These are phyloP conservation scores for Trachythela sp. DNA, from an alignment of 64 coral and sea anemone genomes.

Conservation along the genomic window DNA sequence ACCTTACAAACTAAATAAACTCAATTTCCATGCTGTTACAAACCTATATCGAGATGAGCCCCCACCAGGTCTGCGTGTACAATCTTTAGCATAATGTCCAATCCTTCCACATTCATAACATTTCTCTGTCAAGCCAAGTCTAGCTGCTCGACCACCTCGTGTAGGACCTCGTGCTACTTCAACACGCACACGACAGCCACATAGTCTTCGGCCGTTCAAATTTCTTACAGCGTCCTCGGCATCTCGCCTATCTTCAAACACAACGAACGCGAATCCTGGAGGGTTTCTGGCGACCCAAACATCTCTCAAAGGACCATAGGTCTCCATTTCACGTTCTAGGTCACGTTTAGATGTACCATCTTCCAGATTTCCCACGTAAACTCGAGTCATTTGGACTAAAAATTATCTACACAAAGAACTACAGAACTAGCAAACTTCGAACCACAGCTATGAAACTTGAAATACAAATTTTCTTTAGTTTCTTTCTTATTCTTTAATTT, in stretches of 20 bases:
- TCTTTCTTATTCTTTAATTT: too few species aligned
- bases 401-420: background rate
- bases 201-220: conserved; percentile 65
- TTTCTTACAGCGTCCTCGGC: conserved; percentile 73
- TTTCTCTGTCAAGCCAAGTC: conserved; percentile 68
- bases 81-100: conserved; percentile 87
- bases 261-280: conserved; percentile 88
- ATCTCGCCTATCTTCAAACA: conserved; percentile 91
- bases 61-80: conserved; percentile 49
- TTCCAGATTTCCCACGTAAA: conserved; percentile 92
- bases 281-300: conserved; percentile 99
- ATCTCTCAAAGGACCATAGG: conserved; percentile 75
- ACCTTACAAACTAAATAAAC: too few species aligned
- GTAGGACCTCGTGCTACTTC: conserved; percentile 86
- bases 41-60: background rate
- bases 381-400: conserved; percentile 62
- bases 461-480: too few species aligned
- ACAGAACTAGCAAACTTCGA: background rate
- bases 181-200: conserved; percentile 72
- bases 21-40: background rate
- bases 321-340: conserved; percentile 77
- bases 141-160: conserved; percentile 73
- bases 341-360: conserved; percentile 84
- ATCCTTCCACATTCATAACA: conserved; percentile 92
- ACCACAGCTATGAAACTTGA: background rate